Evolutionary conservation across 2,888 invertebrate species (phyloP).

Genomic region (Scaptodrosophila latifasciaeformis): DNA sequence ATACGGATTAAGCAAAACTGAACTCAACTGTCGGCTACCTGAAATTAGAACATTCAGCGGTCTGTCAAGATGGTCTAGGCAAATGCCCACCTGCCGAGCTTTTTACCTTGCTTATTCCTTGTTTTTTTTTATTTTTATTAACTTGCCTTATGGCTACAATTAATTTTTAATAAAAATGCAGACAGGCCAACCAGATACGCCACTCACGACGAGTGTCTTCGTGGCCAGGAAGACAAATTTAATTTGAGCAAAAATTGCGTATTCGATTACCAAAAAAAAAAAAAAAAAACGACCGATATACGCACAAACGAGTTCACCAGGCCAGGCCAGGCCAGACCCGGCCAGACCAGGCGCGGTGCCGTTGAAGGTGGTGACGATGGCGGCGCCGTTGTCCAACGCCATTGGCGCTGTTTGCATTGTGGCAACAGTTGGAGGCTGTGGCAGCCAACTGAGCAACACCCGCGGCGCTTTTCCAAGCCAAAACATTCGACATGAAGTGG

Average conservation of each 20-base stretch:
- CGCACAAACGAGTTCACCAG: no score
- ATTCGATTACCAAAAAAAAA: constrained; percentile 46
- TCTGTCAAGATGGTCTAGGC: no score
- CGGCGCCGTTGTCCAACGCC: constrained; percentile 9
- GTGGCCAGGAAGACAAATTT: constrained; percentile 44
- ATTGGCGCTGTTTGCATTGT: constrained; percentile 1
- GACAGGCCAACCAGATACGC: constrained; percentile 39
- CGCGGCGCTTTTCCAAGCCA: constrained; percentile 46
- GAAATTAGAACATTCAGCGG: neutral
- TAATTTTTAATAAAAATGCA: constrained; percentile 27
- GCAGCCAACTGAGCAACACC: constrained; percentile 35
- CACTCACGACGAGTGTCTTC: constrained; percentile 30
- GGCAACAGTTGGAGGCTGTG: neutral
- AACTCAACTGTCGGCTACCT: no score
- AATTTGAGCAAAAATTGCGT: constrained; percentile 41
- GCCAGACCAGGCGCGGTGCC: constrained; percentile 1
- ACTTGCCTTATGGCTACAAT: constrained; percentile 20
- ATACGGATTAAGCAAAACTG: no score
- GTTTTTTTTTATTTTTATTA: no score
- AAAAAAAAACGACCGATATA: neutral
- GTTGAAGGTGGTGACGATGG: constrained; percentile 21
- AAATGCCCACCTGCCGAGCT: no score
- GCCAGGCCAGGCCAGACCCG: no score
- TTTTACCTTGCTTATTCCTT: no score
- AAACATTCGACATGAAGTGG: constrained; percentile 9